A percentile compares a stretch with the other conserved stretches of the same genome.
These are phyloP conservation scores for Itoplectis maculator DNA, from an alignment of 2,888 invertebrate species.

Conservation along the genomic window DNA sequence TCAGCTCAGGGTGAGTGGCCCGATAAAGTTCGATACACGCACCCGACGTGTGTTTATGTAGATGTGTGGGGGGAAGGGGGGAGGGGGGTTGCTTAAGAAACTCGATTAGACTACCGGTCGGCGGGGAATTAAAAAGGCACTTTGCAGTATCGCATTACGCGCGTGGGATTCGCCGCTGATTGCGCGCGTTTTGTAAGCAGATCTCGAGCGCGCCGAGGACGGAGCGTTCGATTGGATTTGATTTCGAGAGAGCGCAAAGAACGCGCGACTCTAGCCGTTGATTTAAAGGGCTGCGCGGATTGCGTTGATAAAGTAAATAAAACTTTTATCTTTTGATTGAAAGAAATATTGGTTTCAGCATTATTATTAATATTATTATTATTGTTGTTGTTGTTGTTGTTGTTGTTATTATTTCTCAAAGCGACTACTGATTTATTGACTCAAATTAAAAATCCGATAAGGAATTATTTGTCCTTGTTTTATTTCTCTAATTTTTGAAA, in stretches of 20 bases:
- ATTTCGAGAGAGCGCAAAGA: slow-evolving; percentile 31
- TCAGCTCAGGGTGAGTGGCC: slow-evolving; percentile 59
- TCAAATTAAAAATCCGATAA: too few relatives aligned
- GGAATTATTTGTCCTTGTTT: too few relatives aligned
- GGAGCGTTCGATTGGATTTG: slow-evolving; percentile 37
- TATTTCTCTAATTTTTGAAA: too few relatives aligned
- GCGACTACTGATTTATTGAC: too few relatives aligned
- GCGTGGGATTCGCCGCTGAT: slow-evolving; percentile 26
- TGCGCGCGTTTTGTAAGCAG: neutral
- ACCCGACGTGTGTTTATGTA: neutral
- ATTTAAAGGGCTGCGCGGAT: too few relatives aligned
- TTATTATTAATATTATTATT: too few relatives aligned
- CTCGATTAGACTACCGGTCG: slow-evolving; percentile 33
- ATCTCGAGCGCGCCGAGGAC: slow-evolving; percentile 1
- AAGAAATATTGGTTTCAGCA: too few relatives aligned
- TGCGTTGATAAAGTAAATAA: too few relatives aligned
- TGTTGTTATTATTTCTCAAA: too few relatives aligned
- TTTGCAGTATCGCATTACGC: neutral
- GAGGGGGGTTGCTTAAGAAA: too few relatives aligned
- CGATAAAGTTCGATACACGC: slow-evolving; percentile 46
- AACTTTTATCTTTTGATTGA: too few relatives aligned
- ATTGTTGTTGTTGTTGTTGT: too few relatives aligned
- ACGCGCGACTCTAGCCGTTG: neutral
- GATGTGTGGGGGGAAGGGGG: slow-evolving; percentile 10
- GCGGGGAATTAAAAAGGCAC: neutral